Conservation (phyloP, 1,140 invertebrate genomes). For the Scaptomyza pallida region DNA sequence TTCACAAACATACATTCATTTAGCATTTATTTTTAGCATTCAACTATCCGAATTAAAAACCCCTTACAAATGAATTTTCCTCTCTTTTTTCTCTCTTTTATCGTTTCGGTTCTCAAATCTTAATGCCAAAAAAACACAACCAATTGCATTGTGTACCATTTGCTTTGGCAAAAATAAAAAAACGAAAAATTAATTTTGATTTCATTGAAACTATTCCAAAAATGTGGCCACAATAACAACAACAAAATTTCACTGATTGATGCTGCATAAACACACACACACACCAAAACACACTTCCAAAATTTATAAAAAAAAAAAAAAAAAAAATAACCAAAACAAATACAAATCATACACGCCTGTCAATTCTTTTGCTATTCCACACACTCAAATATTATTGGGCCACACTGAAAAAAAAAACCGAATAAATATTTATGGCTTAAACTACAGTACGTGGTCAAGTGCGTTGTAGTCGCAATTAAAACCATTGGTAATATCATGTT, state of each 20-base stretch:
- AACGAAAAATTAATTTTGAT: too few relatives aligned
- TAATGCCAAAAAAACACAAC: slow-evolving; percentile 57
- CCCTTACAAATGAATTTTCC: slow-evolving; percentile 73
- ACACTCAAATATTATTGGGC: slow-evolving; percentile 23
- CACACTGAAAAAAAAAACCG: slow-evolving; percentile 63
- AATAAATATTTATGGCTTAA: too few relatives aligned
- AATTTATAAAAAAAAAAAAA: slow-evolving; percentile 1
- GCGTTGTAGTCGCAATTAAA: slow-evolving; percentile 99
- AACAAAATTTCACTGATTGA: slow-evolving; percentile 45
- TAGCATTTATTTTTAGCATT: slow-evolving; percentile 43
- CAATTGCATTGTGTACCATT: slow-evolving; percentile 41
- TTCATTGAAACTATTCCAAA: slow-evolving; percentile 60
- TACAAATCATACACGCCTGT: slow-evolving; percentile 38
- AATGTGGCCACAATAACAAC: slow-evolving; percentile 54
- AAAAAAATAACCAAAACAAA: slow-evolving; percentile 5
- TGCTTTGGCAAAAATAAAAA: slow-evolving; percentile 51
- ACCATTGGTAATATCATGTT: slow-evolving; percentile 99
- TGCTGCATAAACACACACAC: slow-evolving; percentile 47
- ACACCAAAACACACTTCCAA: slow-evolving; percentile 13
- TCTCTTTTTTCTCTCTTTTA: slow-evolving; percentile 69
- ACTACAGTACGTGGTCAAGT: slow-evolving; percentile 97
- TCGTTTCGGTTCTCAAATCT: slow-evolving; percentile 61
- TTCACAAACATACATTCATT: not conserved
- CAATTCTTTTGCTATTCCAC: slow-evolving; percentile 26
- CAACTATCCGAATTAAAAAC: slow-evolving; percentile 36